Conservation (phyloP, 2,888 invertebrate genomes). For the Xiphydria camelus region DNA sequence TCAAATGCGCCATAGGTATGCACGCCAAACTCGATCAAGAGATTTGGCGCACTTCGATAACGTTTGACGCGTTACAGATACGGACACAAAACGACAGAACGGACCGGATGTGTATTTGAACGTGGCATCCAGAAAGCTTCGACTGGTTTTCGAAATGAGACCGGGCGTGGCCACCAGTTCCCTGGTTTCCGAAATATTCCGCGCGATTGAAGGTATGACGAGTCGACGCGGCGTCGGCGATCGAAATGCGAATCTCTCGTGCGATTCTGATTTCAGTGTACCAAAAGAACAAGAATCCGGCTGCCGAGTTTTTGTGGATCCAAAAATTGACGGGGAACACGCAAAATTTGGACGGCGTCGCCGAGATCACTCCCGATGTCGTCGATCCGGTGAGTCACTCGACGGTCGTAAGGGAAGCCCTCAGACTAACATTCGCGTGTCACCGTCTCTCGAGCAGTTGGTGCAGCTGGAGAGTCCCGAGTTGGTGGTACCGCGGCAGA, state of each 20-base stretch:
- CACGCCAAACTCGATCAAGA: too few species aligned
- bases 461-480: slow-evolving; percentile 61
- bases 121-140: slow-evolving; percentile 60
- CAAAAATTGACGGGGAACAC: slow-evolving; percentile 47
- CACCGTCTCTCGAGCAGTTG: slow-evolving; percentile 24
- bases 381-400: slow-evolving; percentile 38
- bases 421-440: neutral
- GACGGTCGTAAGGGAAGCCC: neutral
- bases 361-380: slow-evolving; percentile 37
- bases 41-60: too few species aligned
- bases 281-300: slow-evolving; percentile 45
- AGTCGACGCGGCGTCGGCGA: too few species aligned
- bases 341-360: slow-evolving; percentile 36
- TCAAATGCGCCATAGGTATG: slow-evolving; percentile 75
- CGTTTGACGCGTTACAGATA: too few species aligned
- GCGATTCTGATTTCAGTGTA: slow-evolving; percentile 36
- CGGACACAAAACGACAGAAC: slow-evolving; percentile 59
- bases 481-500: slow-evolving; percentile 63
- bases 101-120: slow-evolving; percentile 62
- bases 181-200: slow-evolving; percentile 74
- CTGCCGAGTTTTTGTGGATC: slow-evolving; percentile 50
- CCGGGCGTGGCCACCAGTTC: slow-evolving; percentile 68
- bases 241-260: too few species aligned
- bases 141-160: slow-evolving; percentile 62
- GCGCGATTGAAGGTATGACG: slow-evolving; percentile 75